Percentiles rank a stretch among this genome's conserved stretches.
Conservation (phyloP, 2,797 vertebrate genomes). For the Thripadectes ignobilis region DNA sequence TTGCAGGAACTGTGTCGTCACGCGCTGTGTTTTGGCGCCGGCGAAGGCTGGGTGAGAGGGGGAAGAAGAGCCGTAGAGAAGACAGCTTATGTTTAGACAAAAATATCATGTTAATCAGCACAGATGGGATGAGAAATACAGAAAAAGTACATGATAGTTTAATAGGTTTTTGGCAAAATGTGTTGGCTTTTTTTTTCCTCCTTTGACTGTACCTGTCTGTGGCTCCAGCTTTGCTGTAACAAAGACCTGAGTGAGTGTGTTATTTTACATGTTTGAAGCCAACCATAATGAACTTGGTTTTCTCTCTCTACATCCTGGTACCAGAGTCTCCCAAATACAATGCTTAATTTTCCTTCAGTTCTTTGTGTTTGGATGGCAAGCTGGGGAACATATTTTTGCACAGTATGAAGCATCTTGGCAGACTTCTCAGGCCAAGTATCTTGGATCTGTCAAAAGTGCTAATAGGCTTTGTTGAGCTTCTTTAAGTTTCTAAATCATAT, state of each 20-base stretch:
- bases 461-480: constrained; percentile 82
- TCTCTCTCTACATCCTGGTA: not conserved
- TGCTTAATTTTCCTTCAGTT: constrained; percentile 74
- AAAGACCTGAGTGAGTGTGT: constrained; percentile 23
- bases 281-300: constrained; percentile 52
- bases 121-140: constrained; percentile 83
- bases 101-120: constrained; percentile 85
- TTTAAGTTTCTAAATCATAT: constrained; percentile 80
- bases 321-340: constrained; percentile 71
- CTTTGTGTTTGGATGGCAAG: constrained; percentile 82
- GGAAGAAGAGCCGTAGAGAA: constrained; percentile 77
- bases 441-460: constrained; percentile 85
- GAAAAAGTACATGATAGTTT: constrained; percentile 82
- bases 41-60: constrained; percentile 74
- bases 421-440: constrained; percentile 82
- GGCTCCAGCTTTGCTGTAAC: constrained; percentile 30
- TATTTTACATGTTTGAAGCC: constrained; percentile 8
- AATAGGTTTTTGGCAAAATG: constrained; percentile 79
- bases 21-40: constrained; percentile 59
- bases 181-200: constrained; percentile 36
- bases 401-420: constrained; percentile 84
- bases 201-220: constrained; percentile 74
- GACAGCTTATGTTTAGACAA: constrained; percentile 85
- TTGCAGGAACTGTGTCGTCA: constrained; percentile 35
- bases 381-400: constrained; percentile 85